Percentiles rank a stretch among this genome's conserved stretches.
Evolutionary conservation across 2,888 invertebrate species (phyloP).

Genomic region (Sinelater perroti): DNA sequence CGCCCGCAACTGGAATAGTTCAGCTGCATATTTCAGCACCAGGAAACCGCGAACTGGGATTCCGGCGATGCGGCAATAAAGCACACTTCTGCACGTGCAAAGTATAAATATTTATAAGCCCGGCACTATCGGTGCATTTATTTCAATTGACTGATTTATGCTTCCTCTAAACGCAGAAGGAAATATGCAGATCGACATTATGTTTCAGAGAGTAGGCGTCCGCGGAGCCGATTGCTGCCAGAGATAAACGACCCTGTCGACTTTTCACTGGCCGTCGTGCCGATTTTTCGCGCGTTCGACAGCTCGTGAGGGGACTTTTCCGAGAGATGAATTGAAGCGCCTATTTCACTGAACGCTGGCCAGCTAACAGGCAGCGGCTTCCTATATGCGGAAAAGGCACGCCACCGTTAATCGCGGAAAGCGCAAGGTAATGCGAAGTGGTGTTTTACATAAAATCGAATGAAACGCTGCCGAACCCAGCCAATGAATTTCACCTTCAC

Average conservation of each 20-base stretch:
- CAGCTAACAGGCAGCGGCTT: no score
- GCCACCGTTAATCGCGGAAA: no score
- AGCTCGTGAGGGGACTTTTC: no score
- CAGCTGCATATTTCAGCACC: no score
- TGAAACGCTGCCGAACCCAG: background rate
- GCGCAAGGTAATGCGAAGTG: no score
- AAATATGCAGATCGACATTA: background rate
- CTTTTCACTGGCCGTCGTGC: no score
- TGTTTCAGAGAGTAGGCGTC: slow-evolving; percentile 2
- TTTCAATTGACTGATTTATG: slow-evolving; percentile 11
- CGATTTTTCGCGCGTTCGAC: no score
- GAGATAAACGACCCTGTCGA: background rate
- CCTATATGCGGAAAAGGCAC: no score
- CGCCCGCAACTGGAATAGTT: no score
- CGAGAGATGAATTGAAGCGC: no score
- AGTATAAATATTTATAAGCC: slow-evolving; percentile 4
- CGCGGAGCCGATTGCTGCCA: background rate
- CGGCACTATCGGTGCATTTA: slow-evolving; percentile 4
- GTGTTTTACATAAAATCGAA: slow-evolving; percentile 1
- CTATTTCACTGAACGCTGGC: no score
- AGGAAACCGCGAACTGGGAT: no score
- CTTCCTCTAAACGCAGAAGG: background rate
- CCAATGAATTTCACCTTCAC: slow-evolving; percentile 3
- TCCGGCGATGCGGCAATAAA: background rate
- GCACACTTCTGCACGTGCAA: slow-evolving; percentile 6